Base-by-base conservation (phyloP, 2,797 vertebrate species). In the Acrossocheilus fasciatus region DNA sequence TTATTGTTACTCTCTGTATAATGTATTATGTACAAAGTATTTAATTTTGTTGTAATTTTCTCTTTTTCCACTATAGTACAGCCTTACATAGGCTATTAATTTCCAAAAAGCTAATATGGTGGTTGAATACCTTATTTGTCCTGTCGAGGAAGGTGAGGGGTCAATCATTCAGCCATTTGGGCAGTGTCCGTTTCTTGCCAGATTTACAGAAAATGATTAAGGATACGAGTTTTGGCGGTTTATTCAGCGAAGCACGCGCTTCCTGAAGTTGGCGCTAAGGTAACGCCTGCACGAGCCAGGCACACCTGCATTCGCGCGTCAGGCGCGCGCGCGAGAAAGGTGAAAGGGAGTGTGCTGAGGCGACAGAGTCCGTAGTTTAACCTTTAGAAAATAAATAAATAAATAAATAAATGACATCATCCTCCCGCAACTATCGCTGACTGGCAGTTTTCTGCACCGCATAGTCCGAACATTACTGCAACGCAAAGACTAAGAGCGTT, bases 251-350 rank as follows among this genome's bases (percentile, higher is more conserved):
- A 74, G 50, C 26, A 10, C 43, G 43, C 54, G 69, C 45, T 30
- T 26, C 57, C 36, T 47, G 2, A 26, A n/a, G 41, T 64, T 50
- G 78, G 62, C 41, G 20, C 39, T 45, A 10, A 47, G 34, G 70
- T 68, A 43, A 75, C 43, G 11, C 18, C 26, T 23, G 68, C 75
- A 73, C 43, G 66, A 80, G 54, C 20, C 74, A 79, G 20, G 47
- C 59, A 62, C 74, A 50, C 47, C 69, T 80, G 69, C 43, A 72
- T 66, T 64, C 45, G 41, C 59, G 76, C 68, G 39, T 39, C 1
- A 36, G 12, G 68, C 76, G 45, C 82, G 26, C 81, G 82, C 72
- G 52, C 66, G 26, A 47, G 6, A 75, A 81, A 75, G 17, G 15
- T 68, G n/a, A 50, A 23, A 15, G 26, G 4, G 34, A n/a, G 39